These are phyloP conservation scores for Lycophotia porphyrea DNA, from an alignment of 2,888 invertebrate species.

Conservation along the genomic window DNA sequence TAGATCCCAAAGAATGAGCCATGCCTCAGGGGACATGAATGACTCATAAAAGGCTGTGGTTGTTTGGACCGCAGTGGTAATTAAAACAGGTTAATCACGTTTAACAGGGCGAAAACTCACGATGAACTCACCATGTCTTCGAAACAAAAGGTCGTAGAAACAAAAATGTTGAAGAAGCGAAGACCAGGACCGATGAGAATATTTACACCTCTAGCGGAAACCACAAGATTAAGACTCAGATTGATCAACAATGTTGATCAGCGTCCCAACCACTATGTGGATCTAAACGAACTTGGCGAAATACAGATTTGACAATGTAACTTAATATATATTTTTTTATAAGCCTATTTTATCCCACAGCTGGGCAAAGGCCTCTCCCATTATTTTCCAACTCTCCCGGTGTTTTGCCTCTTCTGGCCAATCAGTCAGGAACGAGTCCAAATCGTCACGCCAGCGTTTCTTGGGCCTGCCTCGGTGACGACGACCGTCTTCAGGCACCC, in stretches of 20 bases:
- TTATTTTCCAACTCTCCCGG: too few relatives aligned
- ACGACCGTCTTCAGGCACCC: too few relatives aligned
- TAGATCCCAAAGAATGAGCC: neutral
- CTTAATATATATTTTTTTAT: too few relatives aligned
- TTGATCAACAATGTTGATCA: neutral
- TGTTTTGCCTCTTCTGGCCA: too few relatives aligned
- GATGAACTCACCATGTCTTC: neutral
- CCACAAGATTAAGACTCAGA: neutral
- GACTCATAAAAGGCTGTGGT: neutral
- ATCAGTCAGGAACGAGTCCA: too few relatives aligned
- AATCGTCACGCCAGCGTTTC: too few relatives aligned
- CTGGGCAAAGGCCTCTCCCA: too few relatives aligned
- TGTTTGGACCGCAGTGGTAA: neutral
- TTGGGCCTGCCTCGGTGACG: too few relatives aligned
- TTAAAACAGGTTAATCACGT: conserved; percentile 20
- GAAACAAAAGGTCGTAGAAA: neutral
- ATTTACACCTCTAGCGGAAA: neutral
- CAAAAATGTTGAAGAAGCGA: too few relatives aligned
- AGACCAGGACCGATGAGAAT: neutral
- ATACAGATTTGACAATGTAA: conserved; percentile 2
- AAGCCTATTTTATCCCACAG: too few relatives aligned
- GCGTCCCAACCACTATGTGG: neutral
- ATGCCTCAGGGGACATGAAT: neutral
- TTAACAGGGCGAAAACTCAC: conserved; percentile 11
- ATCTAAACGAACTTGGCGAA: neutral